Evolutionary conservation across 2,113 vertebrate genomes (phyloP), one percentile per base, ranked within the genome.

Genomic region (Pavo muticus): DNA sequence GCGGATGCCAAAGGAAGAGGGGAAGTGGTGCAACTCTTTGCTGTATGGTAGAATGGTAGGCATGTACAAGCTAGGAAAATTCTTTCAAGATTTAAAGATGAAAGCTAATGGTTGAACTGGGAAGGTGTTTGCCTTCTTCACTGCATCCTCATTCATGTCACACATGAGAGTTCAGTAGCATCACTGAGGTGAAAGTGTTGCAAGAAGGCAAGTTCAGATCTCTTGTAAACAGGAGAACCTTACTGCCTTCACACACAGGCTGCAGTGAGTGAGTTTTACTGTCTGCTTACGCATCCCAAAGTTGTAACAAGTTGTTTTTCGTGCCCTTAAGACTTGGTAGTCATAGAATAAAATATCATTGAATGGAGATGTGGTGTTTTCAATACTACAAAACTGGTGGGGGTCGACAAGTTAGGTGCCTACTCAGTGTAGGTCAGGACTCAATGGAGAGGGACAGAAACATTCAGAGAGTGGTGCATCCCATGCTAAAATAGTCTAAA

Each of bases 261-360:
- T 91, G 3, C 16, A 40, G 17, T 59, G 37, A 32, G 19, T 77
- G 35, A 78, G 50, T 87, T 92, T 50, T 81, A 6, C 23, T n/a
- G 25, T 87, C 84, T 69, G 32, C 21, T 89, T 0, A 2, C 71
- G 65, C 32, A 52, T 89, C 27, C 14, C 29, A 24, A 63, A 69
- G n/a, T 57, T 93, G 21, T 25, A 35, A 74, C 88, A 81, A 61
- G 9, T 63, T 32, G 18, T 67, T 93, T 93, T 13, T 84, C 90
- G 70, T 88, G 76, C 59, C 23, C 45, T 77, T 85, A 84, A 20
- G 35, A 54, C 68, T 52, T 57, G 13, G n/a, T 96, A 81, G 84
- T 75, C 52, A 91, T 79, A 90, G 56, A 93, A 80, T n/a, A 92
- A 90, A 81, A 57, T 8, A 44, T 21, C 91, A 61, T 44, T 82